These are phyloP conservation scores for Drosophila prolongata DNA, from an alignment of 2,888 invertebrate genomes.

Conservation along the genomic window DNA sequence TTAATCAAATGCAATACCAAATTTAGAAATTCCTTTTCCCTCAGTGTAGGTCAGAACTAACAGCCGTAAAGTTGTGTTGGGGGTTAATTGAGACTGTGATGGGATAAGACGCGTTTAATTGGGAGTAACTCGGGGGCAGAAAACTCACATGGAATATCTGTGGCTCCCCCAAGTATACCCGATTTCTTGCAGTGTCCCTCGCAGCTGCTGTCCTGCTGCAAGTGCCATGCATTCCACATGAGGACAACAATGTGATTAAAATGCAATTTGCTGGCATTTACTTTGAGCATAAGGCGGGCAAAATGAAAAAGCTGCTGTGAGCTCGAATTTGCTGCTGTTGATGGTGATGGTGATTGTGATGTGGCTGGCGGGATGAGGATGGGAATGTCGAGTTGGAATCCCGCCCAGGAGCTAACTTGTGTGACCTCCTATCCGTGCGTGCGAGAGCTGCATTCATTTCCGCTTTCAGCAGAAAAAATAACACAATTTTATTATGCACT, in stretches of 20 bases:
- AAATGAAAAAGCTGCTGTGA: constrained; percentile 42
- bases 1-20: too few relatives aligned
- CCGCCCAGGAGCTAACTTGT: constrained; percentile 28
- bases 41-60: background rate
- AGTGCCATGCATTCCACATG: constrained; percentile 35
- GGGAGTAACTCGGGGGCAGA: constrained; percentile 7
- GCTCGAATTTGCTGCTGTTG: constrained; percentile 15
- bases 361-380: constrained; percentile 1
- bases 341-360: constrained; percentile 11
- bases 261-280: constrained; percentile 74
- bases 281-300: constrained; percentile 43
- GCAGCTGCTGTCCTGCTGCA: constrained; percentile 9
- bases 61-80: background rate
- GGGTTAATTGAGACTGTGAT: background rate
- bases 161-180: background rate
- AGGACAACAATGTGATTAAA: constrained; percentile 74
- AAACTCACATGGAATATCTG: background rate
- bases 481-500: constrained; percentile 76
- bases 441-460: constrained; percentile 57
- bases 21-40: background rate
- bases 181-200: constrained; percentile 19
- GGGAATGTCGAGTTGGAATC: constrained; percentile 19
- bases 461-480: constrained; percentile 61
- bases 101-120: constrained; percentile 19
- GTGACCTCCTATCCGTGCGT: constrained; percentile 12